A percentile compares a stretch with the other conserved stretches of the same genome.
phyloP scores from a whole-genome alignment of 2,888 invertebrate genomes.

The Erebia palarica region DNA sequence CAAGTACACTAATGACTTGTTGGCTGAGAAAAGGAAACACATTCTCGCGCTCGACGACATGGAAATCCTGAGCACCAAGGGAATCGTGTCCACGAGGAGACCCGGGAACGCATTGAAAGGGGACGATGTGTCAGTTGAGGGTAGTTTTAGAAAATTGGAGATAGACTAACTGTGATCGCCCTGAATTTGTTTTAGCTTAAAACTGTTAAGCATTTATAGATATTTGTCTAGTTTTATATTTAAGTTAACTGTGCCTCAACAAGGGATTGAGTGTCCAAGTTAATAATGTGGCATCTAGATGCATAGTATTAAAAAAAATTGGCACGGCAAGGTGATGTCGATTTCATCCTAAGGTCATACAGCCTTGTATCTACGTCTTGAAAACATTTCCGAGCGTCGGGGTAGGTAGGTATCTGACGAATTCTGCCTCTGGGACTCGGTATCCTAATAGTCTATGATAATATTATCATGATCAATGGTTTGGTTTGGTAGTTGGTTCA shows the following conservation, averaged over 20 bases:
- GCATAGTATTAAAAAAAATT: too few species aligned
- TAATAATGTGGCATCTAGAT: neutral
- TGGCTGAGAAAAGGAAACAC: slow-evolving; percentile 82
- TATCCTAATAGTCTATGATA: too few species aligned
- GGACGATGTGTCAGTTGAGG: slow-evolving; percentile 70
- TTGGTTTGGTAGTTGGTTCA: neutral
- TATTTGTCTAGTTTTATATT: neutral
- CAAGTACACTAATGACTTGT: slow-evolving; percentile 84
- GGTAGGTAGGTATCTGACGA: too few species aligned
- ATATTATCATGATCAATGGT: too few species aligned
- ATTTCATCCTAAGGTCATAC: too few species aligned
- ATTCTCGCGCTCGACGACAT: slow-evolving; percentile 85
- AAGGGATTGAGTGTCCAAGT: neutral
- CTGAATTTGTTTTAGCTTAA: neutral
- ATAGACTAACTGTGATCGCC: slow-evolving; percentile 76
- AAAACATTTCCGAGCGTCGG: too few species aligned
- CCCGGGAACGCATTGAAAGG: slow-evolving; percentile 53
- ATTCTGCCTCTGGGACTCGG: too few species aligned
- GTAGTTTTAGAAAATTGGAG: slow-evolving; percentile 87
- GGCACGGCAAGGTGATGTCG: too few species aligned
- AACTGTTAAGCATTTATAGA: neutral
- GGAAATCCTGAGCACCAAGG: slow-evolving; percentile 84
- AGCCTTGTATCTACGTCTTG: too few species aligned
- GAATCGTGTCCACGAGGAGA: slow-evolving; percentile 66
- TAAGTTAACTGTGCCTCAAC: neutral